Base-by-base conservation (phyloP, 2,888 invertebrate species). In the Lacanobia oleracea region DNA sequence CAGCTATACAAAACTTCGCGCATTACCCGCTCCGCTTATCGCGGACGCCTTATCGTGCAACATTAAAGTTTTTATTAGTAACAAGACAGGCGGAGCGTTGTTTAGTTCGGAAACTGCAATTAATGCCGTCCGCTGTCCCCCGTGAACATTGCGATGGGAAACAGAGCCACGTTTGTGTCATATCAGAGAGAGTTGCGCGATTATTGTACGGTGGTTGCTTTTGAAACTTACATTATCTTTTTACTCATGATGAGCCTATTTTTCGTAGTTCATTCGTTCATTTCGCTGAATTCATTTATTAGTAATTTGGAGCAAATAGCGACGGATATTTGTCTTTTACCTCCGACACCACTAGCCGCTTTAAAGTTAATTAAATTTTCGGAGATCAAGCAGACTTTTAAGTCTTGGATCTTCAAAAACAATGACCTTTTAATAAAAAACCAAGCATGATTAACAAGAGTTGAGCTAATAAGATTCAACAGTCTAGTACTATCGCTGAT, bases 51-150 rank as follows among this genome's bases (percentile, higher is more conserved):
- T 76, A 84, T 81, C 66, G 61, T 33, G 82, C 59, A 63, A 74
- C 70, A 84, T 77, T 79, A 65, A 85, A 85, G 77, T 83, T 84
- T 82, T 86, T 80, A 83, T 81, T 79, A 83, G 81, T 80, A 76
- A 82, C 74, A 83, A 79, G 84, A 79, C 84, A 73, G 77, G 75
- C 71, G 60, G 50, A 63, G 51, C 63, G 73, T 67, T 85, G 83
- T 83, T 81, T 85, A 84, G 84, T 84, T 86, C 67, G 43, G 64
- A 84, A 84, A 86, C 85, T 87, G 87, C 85, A 88, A 89, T 88
- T 83, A 87, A 87, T 85, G 85, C 80, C 84, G 79, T 73, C 81
- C 77, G 72, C 81, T 73, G 77, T 81, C 82, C 65, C 65, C 67
- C 45, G 79, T 43, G 72, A 65, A 67, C 68, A 59, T 67, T 51